phyloP scores from a whole-genome alignment of 2,888 invertebrate genomes.

The Scaptomyza polygonia region DNA sequence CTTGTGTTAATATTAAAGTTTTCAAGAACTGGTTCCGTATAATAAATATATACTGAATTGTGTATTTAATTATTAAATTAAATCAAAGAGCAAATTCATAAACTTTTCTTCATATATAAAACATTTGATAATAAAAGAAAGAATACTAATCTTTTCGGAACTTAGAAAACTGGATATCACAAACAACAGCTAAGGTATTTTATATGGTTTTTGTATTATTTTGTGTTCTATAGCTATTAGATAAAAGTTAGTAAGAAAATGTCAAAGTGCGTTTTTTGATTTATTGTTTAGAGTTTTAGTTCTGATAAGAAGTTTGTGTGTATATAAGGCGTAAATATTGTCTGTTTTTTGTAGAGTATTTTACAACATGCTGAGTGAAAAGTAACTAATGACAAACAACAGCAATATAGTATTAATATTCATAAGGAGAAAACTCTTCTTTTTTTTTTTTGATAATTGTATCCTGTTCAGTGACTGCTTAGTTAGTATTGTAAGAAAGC shows the following conservation, averaged over 20 bases:
- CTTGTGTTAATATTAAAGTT: no score
- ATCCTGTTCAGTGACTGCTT: conserved; percentile 48
- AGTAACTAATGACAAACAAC: conserved; percentile 21
- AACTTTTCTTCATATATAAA: no score
- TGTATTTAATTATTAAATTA: no score
- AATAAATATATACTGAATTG: no score
- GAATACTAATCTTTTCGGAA: background rate
- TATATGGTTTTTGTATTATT: conserved; percentile 4
- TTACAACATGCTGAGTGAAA: conserved; percentile 25
- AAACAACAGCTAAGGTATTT: conserved; percentile 33
- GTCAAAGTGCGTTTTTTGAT: conserved; percentile 22
- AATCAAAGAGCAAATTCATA: no score
- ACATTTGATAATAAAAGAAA: no score
- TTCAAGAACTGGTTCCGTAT: no score
- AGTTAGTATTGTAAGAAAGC: conserved; percentile 45
- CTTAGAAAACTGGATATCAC: conserved; percentile 3
- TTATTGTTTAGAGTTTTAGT: conserved; percentile 6
- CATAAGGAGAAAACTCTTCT: conserved; percentile 14
- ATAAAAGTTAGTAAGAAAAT: conserved; percentile 3
- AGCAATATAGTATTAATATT: conserved; percentile 13
- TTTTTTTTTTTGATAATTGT: conserved; percentile 15
- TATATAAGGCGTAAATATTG: conserved; percentile 14
- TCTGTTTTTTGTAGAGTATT: conserved; percentile 11
- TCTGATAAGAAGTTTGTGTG: conserved; percentile 11
- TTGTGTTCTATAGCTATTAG: conserved; percentile 19